Conservation (phyloP, 1,140 invertebrate genomes). For the Drosophila rufa region DNA sequence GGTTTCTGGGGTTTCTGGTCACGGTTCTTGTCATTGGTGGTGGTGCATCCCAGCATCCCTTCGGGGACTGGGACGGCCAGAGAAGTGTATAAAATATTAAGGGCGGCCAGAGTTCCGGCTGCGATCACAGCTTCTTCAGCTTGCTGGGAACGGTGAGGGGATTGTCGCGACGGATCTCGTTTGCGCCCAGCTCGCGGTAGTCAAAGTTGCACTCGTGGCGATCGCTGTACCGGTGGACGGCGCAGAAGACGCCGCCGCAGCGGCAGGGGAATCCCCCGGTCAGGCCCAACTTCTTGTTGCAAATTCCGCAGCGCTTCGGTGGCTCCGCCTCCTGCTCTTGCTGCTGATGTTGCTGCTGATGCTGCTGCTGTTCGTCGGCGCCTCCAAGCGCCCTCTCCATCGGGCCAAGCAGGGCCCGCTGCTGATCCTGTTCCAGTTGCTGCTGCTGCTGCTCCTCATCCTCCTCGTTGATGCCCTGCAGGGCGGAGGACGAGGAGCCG, state of each 20-base stretch:
- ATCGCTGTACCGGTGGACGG: constrained; percentile 65
- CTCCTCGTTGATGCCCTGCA: not conserved
- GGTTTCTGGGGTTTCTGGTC: not conserved
- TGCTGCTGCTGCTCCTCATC: not conserved
- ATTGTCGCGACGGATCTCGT: constrained; percentile 66
- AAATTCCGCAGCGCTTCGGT: constrained; percentile 62
- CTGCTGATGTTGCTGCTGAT: not conserved
- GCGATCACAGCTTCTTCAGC: constrained; percentile 46
- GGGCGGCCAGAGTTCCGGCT: not conserved
- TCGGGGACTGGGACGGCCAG: not conserved
- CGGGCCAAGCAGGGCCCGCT: not conserved
- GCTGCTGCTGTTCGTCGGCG: not conserved
- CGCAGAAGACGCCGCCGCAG: constrained; percentile 62
- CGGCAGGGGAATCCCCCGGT: constrained; percentile 65
- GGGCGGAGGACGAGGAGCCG: not conserved
- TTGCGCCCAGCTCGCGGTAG: constrained; percentile 67
- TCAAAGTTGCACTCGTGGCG: constrained; percentile 73
- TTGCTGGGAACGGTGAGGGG: constrained; percentile 55
- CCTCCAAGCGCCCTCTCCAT: not conserved
- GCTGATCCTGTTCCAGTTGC: not conserved
- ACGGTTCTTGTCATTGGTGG: too few species aligned
- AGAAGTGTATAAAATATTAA: not conserved
- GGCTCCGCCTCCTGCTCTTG: not conserved
- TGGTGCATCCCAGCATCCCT: not conserved
- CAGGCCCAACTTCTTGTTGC: constrained; percentile 65